phyloP scores from a whole-genome alignment of 2,113 vertebrate genomes.

The Romanogobio albipinnatus region DNA sequence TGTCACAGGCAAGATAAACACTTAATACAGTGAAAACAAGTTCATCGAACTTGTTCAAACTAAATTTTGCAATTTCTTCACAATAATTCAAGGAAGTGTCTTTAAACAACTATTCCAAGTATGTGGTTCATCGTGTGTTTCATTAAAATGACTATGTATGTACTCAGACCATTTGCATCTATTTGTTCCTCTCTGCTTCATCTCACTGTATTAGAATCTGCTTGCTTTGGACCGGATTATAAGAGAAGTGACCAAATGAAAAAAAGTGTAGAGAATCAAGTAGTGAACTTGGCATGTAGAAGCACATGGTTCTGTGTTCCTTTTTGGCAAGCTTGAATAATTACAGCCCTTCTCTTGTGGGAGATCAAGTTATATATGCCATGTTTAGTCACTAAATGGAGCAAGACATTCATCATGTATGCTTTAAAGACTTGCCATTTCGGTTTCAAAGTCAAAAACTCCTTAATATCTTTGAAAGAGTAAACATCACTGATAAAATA shows the following conservation, averaged over 20 bases:
- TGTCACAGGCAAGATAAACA: background rate
- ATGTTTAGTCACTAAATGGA: slow-evolving; percentile 55
- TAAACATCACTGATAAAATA: background rate
- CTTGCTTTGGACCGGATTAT: background rate
- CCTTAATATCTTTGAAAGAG: slow-evolving; percentile 1
- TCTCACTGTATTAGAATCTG: background rate
- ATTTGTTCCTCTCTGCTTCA: background rate
- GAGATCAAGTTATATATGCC: slow-evolving; percentile 54
- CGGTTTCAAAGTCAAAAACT: slow-evolving; percentile 42
- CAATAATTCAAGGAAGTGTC: background rate
- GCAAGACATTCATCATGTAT: slow-evolving; percentile 48
- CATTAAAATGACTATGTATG: background rate
- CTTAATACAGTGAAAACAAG: too few species aligned
- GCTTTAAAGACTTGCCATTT: slow-evolving; percentile 49
- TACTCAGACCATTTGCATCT: background rate
- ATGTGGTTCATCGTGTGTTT: background rate
- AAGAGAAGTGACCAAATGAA: background rate
- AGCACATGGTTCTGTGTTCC: slow-evolving; percentile 38
- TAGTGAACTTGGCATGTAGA: slow-evolving; percentile 2
- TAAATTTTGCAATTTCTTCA: slow-evolving; percentile 12
- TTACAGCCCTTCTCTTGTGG: slow-evolving; percentile 56
- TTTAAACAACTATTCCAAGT: background rate
- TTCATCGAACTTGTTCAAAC: slow-evolving; percentile 1
- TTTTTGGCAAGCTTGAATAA: slow-evolving; percentile 53
- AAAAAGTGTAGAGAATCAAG: background rate